Conservation (phyloP, 2,797 vertebrate genomes). For the Echeneis naucrates region DNA sequence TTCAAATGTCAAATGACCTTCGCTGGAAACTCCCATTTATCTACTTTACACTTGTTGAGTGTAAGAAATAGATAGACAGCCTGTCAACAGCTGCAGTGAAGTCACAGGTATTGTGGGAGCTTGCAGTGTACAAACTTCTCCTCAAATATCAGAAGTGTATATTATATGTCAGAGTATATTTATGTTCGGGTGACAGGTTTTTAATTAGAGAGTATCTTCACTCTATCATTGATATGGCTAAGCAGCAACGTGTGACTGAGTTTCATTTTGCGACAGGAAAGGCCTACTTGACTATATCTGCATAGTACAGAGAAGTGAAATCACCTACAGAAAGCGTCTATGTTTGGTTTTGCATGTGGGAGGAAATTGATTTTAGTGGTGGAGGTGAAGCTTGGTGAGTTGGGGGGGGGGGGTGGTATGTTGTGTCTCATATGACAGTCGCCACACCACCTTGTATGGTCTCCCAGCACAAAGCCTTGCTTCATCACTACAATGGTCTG, state of each 20-base stretch:
- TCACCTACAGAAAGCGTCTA: slow-evolving; percentile 42
- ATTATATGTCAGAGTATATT: neutral
- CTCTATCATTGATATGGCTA: slow-evolving; percentile 15
- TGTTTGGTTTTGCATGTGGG: slow-evolving; percentile 35
- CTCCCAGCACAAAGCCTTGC: slow-evolving; percentile 28
- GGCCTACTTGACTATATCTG: neutral
- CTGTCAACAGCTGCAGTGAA: neutral
- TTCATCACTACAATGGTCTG: slow-evolving; percentile 20
- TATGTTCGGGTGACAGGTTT: neutral
- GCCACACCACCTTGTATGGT: slow-evolving; percentile 36
- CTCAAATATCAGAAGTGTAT: neutral
- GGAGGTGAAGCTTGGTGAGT: neutral
- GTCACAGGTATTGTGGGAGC: neutral
- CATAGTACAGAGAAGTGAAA: slow-evolving; percentile 55
- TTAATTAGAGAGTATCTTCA: neutral
- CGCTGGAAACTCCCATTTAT: neutral
- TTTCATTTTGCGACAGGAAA: slow-evolving; percentile 2
- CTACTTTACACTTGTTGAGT: slow-evolving; percentile 2
- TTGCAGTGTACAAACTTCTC: neutral
- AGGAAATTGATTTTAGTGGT: slow-evolving; percentile 7
- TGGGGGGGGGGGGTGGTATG: neutral
- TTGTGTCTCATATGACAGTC: slow-evolving; percentile 18
- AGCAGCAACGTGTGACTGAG: neutral
- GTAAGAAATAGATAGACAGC: slow-evolving; percentile 21
- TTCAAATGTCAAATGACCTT: slow-evolving; percentile 39